These are phyloP conservation scores for Theristicus caerulescens DNA, from an alignment of 2,113 vertebrate species.

Conservation along the genomic window DNA sequence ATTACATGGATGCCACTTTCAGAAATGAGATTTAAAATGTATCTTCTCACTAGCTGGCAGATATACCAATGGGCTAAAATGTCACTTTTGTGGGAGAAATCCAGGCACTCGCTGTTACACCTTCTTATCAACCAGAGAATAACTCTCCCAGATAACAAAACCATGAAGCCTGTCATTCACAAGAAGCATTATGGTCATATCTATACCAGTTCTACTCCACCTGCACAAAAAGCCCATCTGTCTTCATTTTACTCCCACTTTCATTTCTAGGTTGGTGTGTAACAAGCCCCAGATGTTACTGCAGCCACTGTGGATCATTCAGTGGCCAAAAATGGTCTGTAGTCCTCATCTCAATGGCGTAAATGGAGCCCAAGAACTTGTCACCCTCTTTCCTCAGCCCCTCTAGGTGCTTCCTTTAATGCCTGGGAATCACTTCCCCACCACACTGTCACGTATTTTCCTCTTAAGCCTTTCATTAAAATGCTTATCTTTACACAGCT, in stretches of 20 bases:
- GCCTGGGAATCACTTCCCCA: not conserved
- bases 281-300: not conserved
- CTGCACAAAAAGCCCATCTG: not conserved
- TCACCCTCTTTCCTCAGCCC: not conserved
- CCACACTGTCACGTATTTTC: not conserved
- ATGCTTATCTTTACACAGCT: not conserved
- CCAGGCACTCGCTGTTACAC: not conserved
- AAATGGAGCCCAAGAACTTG: not conserved
- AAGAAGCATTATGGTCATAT: not conserved
- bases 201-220: accelerated
- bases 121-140: not conserved
- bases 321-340: not conserved
- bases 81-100: not conserved
- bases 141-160: not conserved
- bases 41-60: not conserved
- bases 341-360: not conserved
- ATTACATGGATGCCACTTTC: not conserved
- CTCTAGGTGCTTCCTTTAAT: not conserved
- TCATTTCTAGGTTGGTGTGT: not conserved
- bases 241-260: not conserved
- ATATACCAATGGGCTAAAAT: not conserved
- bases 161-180: not conserved
- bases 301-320: not conserved
- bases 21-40: not conserved
- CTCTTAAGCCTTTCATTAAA: not conserved